Evolutionary conservation across 2,888 invertebrate species (phyloP).

Genomic region (Rhopalosiphum nymphaeae): DNA sequence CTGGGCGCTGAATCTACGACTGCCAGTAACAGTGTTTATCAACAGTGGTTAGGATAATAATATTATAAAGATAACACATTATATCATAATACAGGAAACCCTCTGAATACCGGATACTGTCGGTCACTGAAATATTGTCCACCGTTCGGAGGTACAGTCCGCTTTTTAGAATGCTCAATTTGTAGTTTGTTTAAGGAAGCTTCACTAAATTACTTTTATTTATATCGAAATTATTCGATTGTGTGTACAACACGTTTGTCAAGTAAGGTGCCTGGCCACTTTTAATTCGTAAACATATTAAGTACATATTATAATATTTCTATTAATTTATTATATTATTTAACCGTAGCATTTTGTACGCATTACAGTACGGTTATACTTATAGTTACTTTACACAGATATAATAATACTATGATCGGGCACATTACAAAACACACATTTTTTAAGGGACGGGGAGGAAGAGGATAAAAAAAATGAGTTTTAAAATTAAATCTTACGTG

Average conservation of each 20-base stretch:
- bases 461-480: background rate
- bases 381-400: background rate
- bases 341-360: background rate
- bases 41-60: constrained; percentile 36
- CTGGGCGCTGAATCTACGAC: background rate
- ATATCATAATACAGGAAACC: background rate
- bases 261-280: background rate
- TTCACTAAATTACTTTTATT: background rate
- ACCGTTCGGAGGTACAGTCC: background rate
- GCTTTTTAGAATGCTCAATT: background rate
- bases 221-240: background rate
- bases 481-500: background rate
- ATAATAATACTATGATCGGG: background rate
- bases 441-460: background rate
- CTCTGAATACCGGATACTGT: background rate
- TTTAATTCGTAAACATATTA: background rate
- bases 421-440: background rate
- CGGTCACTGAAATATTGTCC: background rate
- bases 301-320: background rate
- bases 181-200: background rate
- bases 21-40: background rate
- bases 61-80: background rate
- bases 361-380: background rate
- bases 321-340: background rate
- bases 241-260: background rate